phyloP scores from a whole-genome alignment of 2,113 vertebrate genomes.

The Tauraco erythrolophus region DNA sequence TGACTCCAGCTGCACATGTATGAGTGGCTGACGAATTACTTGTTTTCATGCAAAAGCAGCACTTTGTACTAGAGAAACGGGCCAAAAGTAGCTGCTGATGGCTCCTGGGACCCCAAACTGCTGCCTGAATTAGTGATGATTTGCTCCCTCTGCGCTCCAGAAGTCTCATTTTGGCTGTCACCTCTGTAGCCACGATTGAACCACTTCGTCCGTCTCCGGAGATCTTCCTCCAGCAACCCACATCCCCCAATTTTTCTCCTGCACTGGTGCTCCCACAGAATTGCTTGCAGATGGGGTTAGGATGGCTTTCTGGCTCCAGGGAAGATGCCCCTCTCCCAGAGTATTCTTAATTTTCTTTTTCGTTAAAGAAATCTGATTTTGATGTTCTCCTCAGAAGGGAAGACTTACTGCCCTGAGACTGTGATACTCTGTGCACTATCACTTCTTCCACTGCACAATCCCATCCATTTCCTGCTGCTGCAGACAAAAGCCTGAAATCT shows the following conservation, averaged over 20 bases:
- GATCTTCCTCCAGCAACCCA: neutral
- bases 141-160: neutral
- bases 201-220: fast-evolving
- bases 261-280: neutral
- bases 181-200: neutral
- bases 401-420: neutral
- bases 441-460: neutral
- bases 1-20: neutral
- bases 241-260: fast-evolving
- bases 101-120: neutral
- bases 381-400: neutral
- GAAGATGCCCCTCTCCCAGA: neutral
- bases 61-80: neutral
- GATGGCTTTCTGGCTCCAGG: neutral
- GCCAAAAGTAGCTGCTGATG: neutral
- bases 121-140: neutral
- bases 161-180: neutral
- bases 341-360: neutral
- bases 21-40: neutral
- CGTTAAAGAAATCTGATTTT: neutral
- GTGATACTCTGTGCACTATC: fast-evolving
- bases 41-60: neutral
- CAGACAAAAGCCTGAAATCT: neutral
- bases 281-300: neutral
- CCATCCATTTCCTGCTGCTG: neutral